Evolutionary conservation across 1,140 invertebrate species (phyloP).

Genomic region (Procambarus virginalis): DNA sequence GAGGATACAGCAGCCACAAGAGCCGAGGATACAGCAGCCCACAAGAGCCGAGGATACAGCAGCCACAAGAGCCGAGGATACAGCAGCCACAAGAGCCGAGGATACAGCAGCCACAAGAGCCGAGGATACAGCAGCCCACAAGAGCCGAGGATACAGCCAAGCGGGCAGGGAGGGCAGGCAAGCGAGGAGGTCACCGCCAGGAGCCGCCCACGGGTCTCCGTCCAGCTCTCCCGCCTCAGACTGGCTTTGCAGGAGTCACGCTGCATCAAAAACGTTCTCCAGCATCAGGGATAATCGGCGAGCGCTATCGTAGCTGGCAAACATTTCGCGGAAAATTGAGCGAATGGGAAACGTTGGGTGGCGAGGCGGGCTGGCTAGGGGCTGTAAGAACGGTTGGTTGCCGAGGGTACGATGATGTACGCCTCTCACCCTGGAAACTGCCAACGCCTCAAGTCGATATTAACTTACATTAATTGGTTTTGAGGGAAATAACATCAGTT

Average conservation of each 20-base stretch:
- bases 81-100: no score
- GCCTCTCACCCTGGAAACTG: slow-evolving; percentile 3
- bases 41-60: no score
- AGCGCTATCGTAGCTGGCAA: slow-evolving; percentile 63
- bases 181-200: not conserved
- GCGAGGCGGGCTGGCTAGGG: slow-evolving; percentile 42
- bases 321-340: slow-evolving; percentile 67
- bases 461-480: not conserved
- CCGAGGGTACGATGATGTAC: slow-evolving; percentile 58
- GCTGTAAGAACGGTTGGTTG: slow-evolving; percentile 62
- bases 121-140: not conserved
- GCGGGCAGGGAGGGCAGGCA: not conserved
- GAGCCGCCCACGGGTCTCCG: not conserved
- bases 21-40: no score
- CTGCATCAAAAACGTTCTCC: slow-evolving; percentile 66
- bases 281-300: slow-evolving; percentile 63
- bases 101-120: not conserved
- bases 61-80: no score
- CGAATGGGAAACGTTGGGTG: slow-evolving; percentile 65
- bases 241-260: slow-evolving; percentile 18
- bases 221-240: slow-evolving; percentile 32
- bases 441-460: not conserved
- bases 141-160: not conserved
- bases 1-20: no score
- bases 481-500: not conserved